Evolutionary conservation across 2,113 vertebrate genomes (phyloP), one percentile per base, ranked within the genome.

Genomic region (Halcyon malimbica): DNA sequence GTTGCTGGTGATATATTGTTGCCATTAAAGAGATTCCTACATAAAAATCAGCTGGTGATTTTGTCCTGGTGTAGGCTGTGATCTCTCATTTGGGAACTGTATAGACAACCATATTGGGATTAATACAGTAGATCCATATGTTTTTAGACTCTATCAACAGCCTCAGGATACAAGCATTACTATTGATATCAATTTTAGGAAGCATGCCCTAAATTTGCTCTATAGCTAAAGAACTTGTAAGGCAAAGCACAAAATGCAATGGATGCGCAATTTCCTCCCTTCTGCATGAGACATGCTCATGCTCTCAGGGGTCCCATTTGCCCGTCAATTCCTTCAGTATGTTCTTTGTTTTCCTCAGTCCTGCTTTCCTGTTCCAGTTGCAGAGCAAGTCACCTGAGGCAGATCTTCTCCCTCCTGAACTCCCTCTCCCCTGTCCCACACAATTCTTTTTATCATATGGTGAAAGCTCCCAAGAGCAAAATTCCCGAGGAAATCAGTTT

Each of bases 1-100:
- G 51, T 73, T 26, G 11, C 33, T 89, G 68, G 64, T 81, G 50
- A 68, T 64, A 96, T 92, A 95, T 89, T 84, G 76, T 69, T 84
- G 60, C 60, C 46, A 77, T 74, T 90, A 81, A 91, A 90, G n/a
- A 86, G 29, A 90, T 78, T 69, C 64, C 39, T 81, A 75, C 63
- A 62, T 60, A 62, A 83, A 94, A 86, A 60, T 60, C 31, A 88
- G 48, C 5, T 4, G 3, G 23, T 67, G 56, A 83, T 67, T 88
- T 86, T 75, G 76, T 73, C 65, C 78, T 75, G 25, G 23, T 87
- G 17, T 69, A 88, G 56, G 42, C 42, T 71, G 35, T 90, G 76
- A 67, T 94, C 60, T 67, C 56, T 93, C 51, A 56, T 70, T 64
- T 91, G 65, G 31, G 39, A 81, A 54, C 42, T 29, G 17, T 74